phyloP scores from a whole-genome alignment of 2,888 invertebrate genomes.

The Diarsia brunnea region DNA sequence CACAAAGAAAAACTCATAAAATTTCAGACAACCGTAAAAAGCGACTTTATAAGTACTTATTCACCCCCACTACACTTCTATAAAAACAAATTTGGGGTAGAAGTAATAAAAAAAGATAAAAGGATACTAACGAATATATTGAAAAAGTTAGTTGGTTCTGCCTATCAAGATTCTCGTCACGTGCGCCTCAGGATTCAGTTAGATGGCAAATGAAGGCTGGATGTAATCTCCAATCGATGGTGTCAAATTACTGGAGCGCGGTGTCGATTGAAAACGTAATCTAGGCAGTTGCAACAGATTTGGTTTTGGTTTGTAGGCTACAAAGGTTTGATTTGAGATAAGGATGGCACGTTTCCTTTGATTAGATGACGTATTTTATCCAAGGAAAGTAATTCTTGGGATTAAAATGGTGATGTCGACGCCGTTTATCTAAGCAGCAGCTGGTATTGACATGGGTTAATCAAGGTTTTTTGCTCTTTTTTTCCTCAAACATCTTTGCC shows the following conservation, averaged over 20 bases:
- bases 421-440: background rate
- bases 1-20: slow-evolving; percentile 76
- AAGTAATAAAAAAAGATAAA: slow-evolving; percentile 73
- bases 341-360: slow-evolving; percentile 20
- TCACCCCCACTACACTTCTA: slow-evolving; percentile 69
- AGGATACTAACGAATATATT: slow-evolving; percentile 67
- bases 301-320: slow-evolving; percentile 12
- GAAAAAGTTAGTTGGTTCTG: slow-evolving; percentile 66
- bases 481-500: background rate
- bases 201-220: slow-evolving; percentile 66
- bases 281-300: slow-evolving; percentile 43
- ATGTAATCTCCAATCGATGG: slow-evolving; percentile 66
- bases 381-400: background rate
- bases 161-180: slow-evolving; percentile 68
- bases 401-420: background rate
- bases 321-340: slow-evolving; percentile 3
- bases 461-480: background rate
- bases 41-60: slow-evolving; percentile 76
- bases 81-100: slow-evolving; percentile 73
- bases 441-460: background rate
- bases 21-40: slow-evolving; percentile 79
- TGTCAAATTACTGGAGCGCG: slow-evolving; percentile 57
- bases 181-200: slow-evolving; percentile 69
- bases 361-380: slow-evolving; percentile 26
- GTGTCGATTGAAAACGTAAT: slow-evolving; percentile 61